Base-by-base conservation (phyloP, 2,113 vertebrate genomes). In the Ctenomys sociabilis region DNA sequence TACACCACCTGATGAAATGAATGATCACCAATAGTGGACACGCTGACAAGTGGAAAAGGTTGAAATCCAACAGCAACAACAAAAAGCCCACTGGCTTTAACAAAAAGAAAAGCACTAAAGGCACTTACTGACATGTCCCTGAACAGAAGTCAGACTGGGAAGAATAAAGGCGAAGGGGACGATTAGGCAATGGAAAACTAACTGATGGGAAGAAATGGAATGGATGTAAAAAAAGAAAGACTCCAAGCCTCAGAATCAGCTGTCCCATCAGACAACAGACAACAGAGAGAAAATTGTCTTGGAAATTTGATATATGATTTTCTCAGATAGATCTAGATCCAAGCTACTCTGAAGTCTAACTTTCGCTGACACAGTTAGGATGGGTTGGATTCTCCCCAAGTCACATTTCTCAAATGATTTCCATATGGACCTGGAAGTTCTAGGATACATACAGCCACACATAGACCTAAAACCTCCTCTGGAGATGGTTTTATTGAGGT, bases 71-170 rank as follows among this genome's bases (percentile, higher is more conserved):
- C 17, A 24, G 14, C 54, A 35, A 14, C 21, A 35, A 21, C 13
- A 16, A 95, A 83, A 94, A 28, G 22, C 1, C 21, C 59, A 21
- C 3, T n/a, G 35, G 63, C 61, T 35, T 52, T 77, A 37, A 13
- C 68, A n/a, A 93, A 30, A 6, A 77, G 64, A 92, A 85, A 81
- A 88, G 81, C 54, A 85, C 1, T 40, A n/a, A 72, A 87, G 28
- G 13, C 45, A 92, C 22, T 91, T 40, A 75, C 21, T 68, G 59
- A 52, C 93, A 75, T 52, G 59, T 59, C 92, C 85, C 88, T 82
- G 83, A 86, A 93, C 82, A 37, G 45, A 97, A 92, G 43, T 30
- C 57, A 84, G 81, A 40, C 21, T 66, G 70, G 49, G 81, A 94
- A 87, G 59, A 59, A 61, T 75, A 77, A 86, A 70, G 21, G 88